phyloP scores from a whole-genome alignment of 2,113 vertebrate genomes.

The Paedocypris sp. region DNA sequence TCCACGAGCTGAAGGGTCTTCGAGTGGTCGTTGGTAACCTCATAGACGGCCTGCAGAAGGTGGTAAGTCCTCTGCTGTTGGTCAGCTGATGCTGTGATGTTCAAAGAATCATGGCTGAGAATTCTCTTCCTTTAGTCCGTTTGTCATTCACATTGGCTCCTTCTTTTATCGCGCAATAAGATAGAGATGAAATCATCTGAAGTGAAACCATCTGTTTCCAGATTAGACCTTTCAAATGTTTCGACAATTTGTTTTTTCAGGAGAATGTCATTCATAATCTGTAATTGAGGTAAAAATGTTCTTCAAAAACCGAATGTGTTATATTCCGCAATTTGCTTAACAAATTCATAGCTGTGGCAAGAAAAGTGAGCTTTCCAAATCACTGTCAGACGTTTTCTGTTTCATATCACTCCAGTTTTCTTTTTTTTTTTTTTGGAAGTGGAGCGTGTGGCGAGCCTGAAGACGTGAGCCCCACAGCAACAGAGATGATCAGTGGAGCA shows the following conservation, averaged over 20 bases:
- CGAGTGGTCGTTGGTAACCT: slow-evolving; percentile 74
- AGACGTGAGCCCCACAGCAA: not conserved
- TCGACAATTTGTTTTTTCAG: no score
- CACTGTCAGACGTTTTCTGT: not conserved
- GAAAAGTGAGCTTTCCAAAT: slow-evolving; percentile 18
- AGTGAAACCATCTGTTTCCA: no score
- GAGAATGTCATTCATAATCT: no score
- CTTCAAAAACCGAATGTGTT: no score
- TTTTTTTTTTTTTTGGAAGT: not conserved
- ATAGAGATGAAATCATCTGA: no score
- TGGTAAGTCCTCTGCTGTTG: slow-evolving; percentile 60
- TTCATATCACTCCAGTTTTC: not conserved
- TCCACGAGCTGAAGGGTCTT: slow-evolving; percentile 79
- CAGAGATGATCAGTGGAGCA: not conserved
- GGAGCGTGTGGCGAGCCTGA: not conserved
- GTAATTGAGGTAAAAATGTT: no score
- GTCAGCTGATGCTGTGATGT: no score
- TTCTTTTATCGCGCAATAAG: no score
- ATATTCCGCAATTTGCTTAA: slow-evolving; percentile 13
- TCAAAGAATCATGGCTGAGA: no score
- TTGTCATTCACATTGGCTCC: no score
- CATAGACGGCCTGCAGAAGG: slow-evolving; percentile 75
- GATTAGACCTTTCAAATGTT: no score
- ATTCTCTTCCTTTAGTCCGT: no score
- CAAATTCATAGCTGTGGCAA: slow-evolving; percentile 16